phyloP scores from a whole-genome alignment of 2,113 vertebrate genomes.

The Mustela lutreola region DNA sequence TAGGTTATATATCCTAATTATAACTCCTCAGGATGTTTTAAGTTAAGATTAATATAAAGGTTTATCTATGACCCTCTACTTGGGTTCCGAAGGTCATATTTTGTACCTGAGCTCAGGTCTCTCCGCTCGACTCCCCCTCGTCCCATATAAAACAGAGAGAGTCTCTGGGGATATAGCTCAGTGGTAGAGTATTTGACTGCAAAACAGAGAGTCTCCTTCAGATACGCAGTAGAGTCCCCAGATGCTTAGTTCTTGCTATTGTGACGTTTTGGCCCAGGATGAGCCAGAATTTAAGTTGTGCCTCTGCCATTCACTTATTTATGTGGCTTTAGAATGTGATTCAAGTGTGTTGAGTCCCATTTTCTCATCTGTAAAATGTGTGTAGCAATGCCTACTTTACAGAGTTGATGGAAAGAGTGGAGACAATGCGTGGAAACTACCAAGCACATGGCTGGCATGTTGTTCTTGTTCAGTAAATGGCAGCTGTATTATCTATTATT shows the following conservation, averaged over 20 bases:
- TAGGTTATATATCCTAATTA: not conserved
- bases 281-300: not conserved
- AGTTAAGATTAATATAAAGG: not conserved
- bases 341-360: not conserved
- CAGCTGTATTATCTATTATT: conserved; percentile 26
- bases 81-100: not conserved
- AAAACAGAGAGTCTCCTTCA: not conserved
- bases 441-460: not conserved
- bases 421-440: not conserved
- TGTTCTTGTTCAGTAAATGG: conserved; percentile 22
- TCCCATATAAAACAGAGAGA: not conserved
- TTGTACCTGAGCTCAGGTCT: not conserved
- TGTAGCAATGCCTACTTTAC: not conserved
- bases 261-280: not conserved
- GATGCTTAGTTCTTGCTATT: not conserved
- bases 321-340: not conserved
- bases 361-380: not conserved
- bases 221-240: not conserved
- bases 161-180: too few relatives aligned
- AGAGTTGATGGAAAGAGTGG: not conserved
- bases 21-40: not conserved
- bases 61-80: not conserved
- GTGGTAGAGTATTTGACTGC: too few relatives aligned
- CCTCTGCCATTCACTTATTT: not conserved
- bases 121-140: not conserved